phyloP scores from a whole-genome alignment of 2,888 invertebrate species.

The Octodonta nipae region DNA sequence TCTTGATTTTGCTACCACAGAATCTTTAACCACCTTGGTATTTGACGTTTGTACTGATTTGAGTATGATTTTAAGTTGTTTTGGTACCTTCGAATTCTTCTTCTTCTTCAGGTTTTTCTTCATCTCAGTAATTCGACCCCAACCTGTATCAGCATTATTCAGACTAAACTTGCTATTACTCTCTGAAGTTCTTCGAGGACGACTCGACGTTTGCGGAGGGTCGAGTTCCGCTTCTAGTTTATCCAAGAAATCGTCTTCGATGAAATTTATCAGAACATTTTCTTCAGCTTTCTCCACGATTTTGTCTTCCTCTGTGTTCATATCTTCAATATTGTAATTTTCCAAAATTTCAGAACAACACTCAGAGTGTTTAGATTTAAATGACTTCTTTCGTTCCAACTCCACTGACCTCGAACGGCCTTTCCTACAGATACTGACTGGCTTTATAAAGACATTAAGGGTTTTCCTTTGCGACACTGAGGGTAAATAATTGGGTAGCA shows the following conservation, averaged over 20 bases:
- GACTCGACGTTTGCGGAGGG: slow-evolving; percentile 3
- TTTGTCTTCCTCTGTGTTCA: slow-evolving; percentile 17
- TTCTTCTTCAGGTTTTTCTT: slow-evolving; percentile 17
- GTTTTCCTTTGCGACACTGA: slow-evolving; percentile 8
- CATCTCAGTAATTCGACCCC: slow-evolving; percentile 20
- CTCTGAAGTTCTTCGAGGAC: too few species aligned
- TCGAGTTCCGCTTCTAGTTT: slow-evolving; percentile 17
- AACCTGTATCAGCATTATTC: slow-evolving; percentile 16
- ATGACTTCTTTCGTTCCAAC: slow-evolving; percentile 6
- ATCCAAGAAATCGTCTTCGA: slow-evolving; percentile 25
- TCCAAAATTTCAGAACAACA: slow-evolving; percentile 8
- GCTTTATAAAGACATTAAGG: too few species aligned
- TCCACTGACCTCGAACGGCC: slow-evolving; percentile 16
- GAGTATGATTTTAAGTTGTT: too few species aligned
- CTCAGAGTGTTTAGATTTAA: too few species aligned
- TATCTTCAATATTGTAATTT: slow-evolving; percentile 19
- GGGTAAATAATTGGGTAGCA: slow-evolving; percentile 5
- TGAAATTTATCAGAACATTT: slow-evolving; percentile 18
- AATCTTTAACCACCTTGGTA: too few species aligned
- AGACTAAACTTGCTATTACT: too few species aligned
- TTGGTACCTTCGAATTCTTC: too few species aligned
- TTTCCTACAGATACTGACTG: too few species aligned
- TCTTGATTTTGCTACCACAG: too few species aligned
- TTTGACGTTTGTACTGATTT: too few species aligned
- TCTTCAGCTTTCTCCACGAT: slow-evolving; percentile 14